phyloP scores from a whole-genome alignment of 2,888 invertebrate genomes.

The Nymphalis polychloros region DNA sequence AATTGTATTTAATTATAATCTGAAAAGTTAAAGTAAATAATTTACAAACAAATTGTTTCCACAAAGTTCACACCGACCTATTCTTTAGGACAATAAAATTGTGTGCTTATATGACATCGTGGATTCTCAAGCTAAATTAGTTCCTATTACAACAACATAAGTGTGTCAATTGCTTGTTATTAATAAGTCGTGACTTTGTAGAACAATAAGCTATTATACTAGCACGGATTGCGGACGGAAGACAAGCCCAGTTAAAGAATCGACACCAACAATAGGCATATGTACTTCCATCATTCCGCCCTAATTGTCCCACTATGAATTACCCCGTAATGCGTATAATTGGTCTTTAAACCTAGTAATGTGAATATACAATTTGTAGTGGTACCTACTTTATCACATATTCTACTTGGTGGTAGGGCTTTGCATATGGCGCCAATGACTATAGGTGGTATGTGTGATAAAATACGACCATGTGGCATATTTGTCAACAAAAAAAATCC shows the following conservation, averaged over 20 bases:
- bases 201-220: conserved; percentile 46
- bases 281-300: conserved; percentile 20
- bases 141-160: conserved; percentile 5
- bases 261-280: conserved; percentile 34
- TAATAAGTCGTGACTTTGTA: conserved; percentile 34
- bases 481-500: too few relatives aligned
- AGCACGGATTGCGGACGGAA: conserved; percentile 45
- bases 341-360: neutral
- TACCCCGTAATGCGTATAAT: neutral
- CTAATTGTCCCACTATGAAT: conserved; percentile 19
- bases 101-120: conserved; percentile 24
- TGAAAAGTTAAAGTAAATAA: neutral
- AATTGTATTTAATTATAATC: neutral
- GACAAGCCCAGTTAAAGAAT: conserved; percentile 37
- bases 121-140: conserved; percentile 4
- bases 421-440: too few relatives aligned
- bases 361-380: neutral
- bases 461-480: too few relatives aligned
- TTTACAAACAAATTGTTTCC: neutral
- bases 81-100: conserved; percentile 27
- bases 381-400: too few relatives aligned
- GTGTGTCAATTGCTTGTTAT: conserved; percentile 8
- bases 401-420: too few relatives aligned
- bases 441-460: too few relatives aligned
- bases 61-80: conserved; percentile 11